Conservation (phyloP, 2,888 invertebrate species). For the Lymantria monacha region DNA sequence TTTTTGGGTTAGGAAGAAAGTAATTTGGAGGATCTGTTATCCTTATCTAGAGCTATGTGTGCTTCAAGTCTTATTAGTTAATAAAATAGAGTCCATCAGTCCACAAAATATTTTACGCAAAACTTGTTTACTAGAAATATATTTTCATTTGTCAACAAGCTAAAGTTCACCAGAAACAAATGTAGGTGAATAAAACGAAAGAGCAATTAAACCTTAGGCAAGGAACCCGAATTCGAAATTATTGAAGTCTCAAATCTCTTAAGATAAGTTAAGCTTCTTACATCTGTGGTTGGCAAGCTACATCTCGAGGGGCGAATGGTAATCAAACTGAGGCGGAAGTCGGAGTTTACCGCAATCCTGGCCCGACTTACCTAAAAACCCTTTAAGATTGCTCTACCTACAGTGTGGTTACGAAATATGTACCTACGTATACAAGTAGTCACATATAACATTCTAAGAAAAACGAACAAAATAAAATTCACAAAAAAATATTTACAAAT, state of each 20-base stretch:
- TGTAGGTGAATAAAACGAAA: conserved; percentile 14
- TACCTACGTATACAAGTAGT: not conserved
- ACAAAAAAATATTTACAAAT: not conserved
- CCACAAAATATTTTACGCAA: not conserved
- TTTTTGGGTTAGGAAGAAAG: not conserved
- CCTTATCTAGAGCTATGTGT: not conserved
- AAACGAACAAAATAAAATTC: not conserved
- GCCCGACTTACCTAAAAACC: conserved; percentile 66
- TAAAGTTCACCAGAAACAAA: conserved; percentile 4
- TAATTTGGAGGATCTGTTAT: not conserved
- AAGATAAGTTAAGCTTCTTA: conserved; percentile 41
- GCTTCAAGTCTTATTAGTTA: not conserved
- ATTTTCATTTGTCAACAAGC: conserved; percentile 1
- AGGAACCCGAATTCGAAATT: conserved; percentile 28
- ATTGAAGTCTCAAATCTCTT: conserved; percentile 32
- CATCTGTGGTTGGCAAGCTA: conserved; percentile 46
- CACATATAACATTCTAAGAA: not conserved
- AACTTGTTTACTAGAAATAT: not conserved
- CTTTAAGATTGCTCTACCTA: conserved; percentile 52
- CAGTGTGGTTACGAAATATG: conserved; percentile 19
- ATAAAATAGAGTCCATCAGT: not conserved
- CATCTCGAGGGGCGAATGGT: conserved; percentile 67
- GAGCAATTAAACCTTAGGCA: conserved; percentile 27
- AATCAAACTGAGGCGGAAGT: conserved; percentile 63
- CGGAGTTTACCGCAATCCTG: conserved; percentile 61